Evolutionary conservation across 1,140 invertebrate genomes (phyloP).

Genomic region (Diabrotica virgifera): DNA sequence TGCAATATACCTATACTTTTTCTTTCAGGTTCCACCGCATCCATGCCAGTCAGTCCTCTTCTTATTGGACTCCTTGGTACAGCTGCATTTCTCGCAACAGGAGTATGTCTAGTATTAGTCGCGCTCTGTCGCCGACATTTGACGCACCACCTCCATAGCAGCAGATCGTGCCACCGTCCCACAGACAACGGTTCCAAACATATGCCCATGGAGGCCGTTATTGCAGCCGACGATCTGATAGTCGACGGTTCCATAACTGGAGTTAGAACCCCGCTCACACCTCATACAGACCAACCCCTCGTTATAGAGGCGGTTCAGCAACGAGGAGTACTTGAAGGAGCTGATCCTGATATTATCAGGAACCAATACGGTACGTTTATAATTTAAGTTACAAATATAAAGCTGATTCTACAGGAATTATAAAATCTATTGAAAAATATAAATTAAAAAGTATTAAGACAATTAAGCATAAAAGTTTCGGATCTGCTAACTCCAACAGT

Average conservation of each 20-base stretch:
- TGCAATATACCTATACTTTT: not conserved
- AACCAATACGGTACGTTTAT: conserved; percentile 73
- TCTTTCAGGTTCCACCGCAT: conserved; percentile 50
- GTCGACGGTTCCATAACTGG: conserved; percentile 45
- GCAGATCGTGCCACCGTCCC: conserved; percentile 45
- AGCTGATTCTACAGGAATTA: too few species aligned
- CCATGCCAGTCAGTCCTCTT: conserved; percentile 66
- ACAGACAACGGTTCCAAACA: conserved; percentile 57
- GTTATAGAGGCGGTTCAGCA: conserved; percentile 40
- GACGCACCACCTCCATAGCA: conserved; percentile 41
- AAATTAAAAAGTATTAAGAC: too few species aligned
- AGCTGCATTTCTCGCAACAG: conserved; percentile 65
- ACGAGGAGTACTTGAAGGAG: conserved; percentile 44
- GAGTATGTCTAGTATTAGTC: conserved; percentile 67
- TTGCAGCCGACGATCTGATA: conserved; percentile 44
- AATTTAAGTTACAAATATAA: too few species aligned
- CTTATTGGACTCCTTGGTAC: conserved; percentile 68
- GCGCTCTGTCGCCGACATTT: conserved; percentile 56
- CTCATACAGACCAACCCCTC: conserved; percentile 31
- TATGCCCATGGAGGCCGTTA: conserved; percentile 55
- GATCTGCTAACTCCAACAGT: too few species aligned
- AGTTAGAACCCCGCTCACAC: conserved; percentile 35
- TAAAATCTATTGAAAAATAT: too few species aligned
- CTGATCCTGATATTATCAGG: conserved; percentile 77
- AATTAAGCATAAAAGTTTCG: too few species aligned